Conservation (phyloP, 2,888 invertebrate species). For the Drosophila picticornis region DNA sequence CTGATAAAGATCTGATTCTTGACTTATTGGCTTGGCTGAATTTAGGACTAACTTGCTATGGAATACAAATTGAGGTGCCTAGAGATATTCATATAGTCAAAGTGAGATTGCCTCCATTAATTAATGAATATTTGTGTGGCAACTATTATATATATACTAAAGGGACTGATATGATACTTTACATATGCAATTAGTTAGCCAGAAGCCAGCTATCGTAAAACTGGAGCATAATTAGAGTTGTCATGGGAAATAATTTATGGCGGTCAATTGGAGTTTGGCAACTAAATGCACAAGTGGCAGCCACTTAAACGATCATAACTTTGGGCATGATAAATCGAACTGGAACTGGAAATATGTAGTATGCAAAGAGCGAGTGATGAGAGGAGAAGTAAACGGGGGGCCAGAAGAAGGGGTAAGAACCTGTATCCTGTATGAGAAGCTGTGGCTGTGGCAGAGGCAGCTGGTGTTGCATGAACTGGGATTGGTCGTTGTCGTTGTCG, state of each 20-base stretch:
- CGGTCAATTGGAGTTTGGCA: conserved; percentile 48
- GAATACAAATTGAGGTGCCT: not conserved
- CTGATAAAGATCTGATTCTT: not conserved
- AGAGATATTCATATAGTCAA: not conserved
- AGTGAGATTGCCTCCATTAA: not conserved
- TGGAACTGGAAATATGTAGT: conserved; percentile 44
- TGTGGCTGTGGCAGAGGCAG: conserved; percentile 29
- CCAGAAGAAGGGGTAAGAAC: conserved; percentile 17
- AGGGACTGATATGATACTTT: not conserved
- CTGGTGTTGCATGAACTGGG: conserved; percentile 66
- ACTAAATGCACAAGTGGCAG: conserved; percentile 53
- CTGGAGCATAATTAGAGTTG: conserved; percentile 64
- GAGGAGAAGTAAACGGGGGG: not conserved
- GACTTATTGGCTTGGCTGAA: not conserved
- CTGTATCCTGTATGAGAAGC: conserved; percentile 28
- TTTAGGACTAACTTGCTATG: not conserved
- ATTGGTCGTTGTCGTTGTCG: not conserved
- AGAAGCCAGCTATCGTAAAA: not conserved
- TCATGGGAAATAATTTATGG: conserved; percentile 67
- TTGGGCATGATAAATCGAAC: conserved; percentile 71
- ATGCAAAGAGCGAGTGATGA: conserved; percentile 19
- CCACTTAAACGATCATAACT: conserved; percentile 77
- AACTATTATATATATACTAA: not conserved
- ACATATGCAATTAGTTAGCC: not conserved
- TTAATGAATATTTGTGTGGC: not conserved